phyloP scores from a whole-genome alignment of 2,888 invertebrate species.

The Tetrapedia diversipes region DNA sequence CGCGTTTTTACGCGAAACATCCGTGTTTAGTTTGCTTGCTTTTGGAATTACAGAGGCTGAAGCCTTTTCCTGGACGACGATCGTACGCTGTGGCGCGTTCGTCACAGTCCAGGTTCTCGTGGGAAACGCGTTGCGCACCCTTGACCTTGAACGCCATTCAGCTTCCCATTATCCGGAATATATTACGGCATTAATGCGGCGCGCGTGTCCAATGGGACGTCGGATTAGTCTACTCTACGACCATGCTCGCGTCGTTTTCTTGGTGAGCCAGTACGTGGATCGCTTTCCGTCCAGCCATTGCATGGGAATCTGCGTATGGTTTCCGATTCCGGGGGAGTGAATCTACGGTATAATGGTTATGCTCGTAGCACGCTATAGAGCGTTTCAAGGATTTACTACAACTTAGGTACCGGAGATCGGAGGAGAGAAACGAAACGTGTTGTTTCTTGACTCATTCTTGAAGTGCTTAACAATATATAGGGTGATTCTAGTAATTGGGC shows the following conservation, averaged over 20 bases:
- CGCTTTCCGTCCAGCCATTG: background rate
- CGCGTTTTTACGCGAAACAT: conserved; percentile 8
- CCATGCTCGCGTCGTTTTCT: conserved; percentile 8
- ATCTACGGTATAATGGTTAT: conserved; percentile 1
- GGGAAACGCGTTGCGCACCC: conserved; percentile 43
- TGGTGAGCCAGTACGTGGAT: background rate
- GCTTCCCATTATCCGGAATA: conserved; percentile 54
- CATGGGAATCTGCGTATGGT: background rate
- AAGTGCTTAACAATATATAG: no score
- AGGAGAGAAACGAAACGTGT: no score
- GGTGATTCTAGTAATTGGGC: no score
- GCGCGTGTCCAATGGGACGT: conserved; percentile 50
- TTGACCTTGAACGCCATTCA: conserved; percentile 56
- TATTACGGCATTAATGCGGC: conserved; percentile 59
- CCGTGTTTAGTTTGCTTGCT: conserved; percentile 18
- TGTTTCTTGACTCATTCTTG: no score
- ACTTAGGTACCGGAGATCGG: no score
- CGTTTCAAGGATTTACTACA: background rate
- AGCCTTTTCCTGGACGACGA: conserved; percentile 16
- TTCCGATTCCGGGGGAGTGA: background rate
- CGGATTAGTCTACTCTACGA: conserved; percentile 29
- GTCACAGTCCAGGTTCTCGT: conserved; percentile 19
- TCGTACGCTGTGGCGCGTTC: conserved; percentile 10
- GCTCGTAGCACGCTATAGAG: background rate
- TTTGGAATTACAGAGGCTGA: conserved; percentile 29